Evolutionary conservation across 2,797 vertebrate genomes (phyloP).

Genomic region (Squalus acanthias): DNA sequence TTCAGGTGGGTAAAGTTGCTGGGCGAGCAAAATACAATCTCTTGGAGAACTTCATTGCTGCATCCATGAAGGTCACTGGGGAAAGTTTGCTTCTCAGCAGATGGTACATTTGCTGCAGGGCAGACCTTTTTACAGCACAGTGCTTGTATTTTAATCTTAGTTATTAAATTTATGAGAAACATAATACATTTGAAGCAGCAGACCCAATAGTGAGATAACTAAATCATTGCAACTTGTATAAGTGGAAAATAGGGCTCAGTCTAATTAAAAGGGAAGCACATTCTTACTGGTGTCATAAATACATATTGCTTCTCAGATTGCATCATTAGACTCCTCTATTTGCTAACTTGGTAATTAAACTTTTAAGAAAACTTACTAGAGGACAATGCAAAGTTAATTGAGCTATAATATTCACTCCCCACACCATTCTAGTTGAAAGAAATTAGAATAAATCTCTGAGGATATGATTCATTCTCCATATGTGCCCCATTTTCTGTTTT

Average conservation of each 20-base stretch:
- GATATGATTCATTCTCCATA: too few species aligned
- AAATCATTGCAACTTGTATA: background rate
- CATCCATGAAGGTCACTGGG: background rate
- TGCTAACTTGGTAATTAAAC: background rate
- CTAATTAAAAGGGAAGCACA: background rate
- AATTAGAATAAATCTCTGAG: too few species aligned
- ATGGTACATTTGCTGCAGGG: slow-evolving; percentile 16
- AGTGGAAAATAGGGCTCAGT: background rate
- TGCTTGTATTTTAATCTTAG: slow-evolving; percentile 1
- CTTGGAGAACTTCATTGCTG: background rate
- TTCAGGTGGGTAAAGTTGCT: background rate
- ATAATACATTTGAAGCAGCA: slow-evolving; percentile 1
- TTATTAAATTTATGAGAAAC: slow-evolving; percentile 13
- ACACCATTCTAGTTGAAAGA: too few species aligned
- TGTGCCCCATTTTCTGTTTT: too few species aligned
- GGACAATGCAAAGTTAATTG: too few species aligned
- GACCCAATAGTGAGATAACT: background rate
- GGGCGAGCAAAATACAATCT: background rate
- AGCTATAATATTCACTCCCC: too few species aligned
- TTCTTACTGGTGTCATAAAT: background rate
- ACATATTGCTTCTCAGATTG: background rate
- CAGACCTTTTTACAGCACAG: background rate
- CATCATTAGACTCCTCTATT: background rate
- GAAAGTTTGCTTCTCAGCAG: slow-evolving; percentile 1
- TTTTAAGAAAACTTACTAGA: background rate